phyloP scores from a whole-genome alignment of 2,797 vertebrate species.

The Sparus aurata region DNA sequence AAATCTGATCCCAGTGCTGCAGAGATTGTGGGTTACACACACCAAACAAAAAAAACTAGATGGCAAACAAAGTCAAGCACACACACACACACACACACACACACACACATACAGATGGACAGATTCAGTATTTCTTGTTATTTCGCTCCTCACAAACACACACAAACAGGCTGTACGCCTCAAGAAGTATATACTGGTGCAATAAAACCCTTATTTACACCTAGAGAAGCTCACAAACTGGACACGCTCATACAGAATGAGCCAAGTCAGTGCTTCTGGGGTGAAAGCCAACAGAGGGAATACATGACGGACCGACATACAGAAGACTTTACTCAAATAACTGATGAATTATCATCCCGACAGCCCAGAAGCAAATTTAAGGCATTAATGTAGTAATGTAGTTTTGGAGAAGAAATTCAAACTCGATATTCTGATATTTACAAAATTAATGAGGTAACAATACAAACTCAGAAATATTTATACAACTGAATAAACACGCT shows the following conservation, averaged over 20 bases:
- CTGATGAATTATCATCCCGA: constrained; percentile 21
- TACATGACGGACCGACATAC: constrained; percentile 14
- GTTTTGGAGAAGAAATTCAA: no score
- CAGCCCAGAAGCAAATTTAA: not conserved
- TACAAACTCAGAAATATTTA: no score
- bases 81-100: not conserved
- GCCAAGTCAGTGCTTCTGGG: not conserved
- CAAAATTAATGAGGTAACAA: no score
- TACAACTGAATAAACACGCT: no score
- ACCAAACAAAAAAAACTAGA: constrained; percentile 13
- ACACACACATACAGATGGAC: not conserved
- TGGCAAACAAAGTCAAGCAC: not conserved
- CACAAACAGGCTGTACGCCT: constrained; percentile 2
- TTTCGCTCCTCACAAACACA: constrained; percentile 8
- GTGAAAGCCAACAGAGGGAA: not conserved
- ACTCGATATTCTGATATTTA: no score
- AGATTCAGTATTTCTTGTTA: not conserved
- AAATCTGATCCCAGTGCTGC: constrained; percentile 22
- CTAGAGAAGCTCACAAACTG: not conserved
- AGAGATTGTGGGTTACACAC: constrained; percentile 3
- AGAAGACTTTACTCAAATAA: not conserved
- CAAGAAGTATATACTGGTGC: not conserved
- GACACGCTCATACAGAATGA: constrained; percentile 5
- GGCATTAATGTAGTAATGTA: not conserved
- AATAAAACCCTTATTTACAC: not conserved